Conservation (phyloP, 1,140 invertebrate species). For the Caenorhabditis briggsae region DNA sequence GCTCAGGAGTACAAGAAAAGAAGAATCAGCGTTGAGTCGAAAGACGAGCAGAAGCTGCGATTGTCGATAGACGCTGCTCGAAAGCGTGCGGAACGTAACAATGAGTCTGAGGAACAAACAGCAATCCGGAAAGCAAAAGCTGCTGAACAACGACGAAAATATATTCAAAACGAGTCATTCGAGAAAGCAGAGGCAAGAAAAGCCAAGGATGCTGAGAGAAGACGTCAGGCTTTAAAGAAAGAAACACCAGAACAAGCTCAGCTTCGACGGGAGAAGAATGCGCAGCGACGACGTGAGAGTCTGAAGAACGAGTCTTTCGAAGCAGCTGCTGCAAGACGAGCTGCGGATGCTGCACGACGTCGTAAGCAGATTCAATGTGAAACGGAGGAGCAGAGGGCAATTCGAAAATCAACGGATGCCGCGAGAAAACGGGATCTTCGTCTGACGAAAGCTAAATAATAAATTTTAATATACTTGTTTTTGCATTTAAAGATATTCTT, state of each 20-base stretch:
- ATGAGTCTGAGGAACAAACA: not conserved
- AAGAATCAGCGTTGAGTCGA: not conserved
- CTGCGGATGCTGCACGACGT: not conserved
- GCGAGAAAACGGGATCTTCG: not conserved
- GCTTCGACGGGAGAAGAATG: not conserved
- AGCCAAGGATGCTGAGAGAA: not conserved
- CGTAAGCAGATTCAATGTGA: not conserved
- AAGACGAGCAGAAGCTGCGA: not conserved
- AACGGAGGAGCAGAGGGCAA: not conserved
- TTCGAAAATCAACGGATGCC: not conserved
- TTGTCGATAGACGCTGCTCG: not conserved
- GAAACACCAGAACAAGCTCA: not conserved
- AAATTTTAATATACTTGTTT: too few species aligned
- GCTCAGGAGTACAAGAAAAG: not conserved
- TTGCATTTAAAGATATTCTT: too few species aligned
- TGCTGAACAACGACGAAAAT: not conserved
- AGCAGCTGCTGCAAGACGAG: not conserved
- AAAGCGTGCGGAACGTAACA: not conserved
- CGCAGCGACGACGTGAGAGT: not conserved
- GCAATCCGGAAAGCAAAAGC: not conserved
- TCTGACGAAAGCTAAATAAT: too few species aligned
- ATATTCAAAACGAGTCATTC: not conserved
- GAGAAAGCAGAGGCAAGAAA: conserved; percentile 1
- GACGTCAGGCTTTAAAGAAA: not conserved
- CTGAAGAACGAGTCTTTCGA: not conserved